These are phyloP conservation scores for Neosilurus hyrtlii DNA, from an alignment of 2,797 vertebrate species.

Conservation along the genomic window DNA sequence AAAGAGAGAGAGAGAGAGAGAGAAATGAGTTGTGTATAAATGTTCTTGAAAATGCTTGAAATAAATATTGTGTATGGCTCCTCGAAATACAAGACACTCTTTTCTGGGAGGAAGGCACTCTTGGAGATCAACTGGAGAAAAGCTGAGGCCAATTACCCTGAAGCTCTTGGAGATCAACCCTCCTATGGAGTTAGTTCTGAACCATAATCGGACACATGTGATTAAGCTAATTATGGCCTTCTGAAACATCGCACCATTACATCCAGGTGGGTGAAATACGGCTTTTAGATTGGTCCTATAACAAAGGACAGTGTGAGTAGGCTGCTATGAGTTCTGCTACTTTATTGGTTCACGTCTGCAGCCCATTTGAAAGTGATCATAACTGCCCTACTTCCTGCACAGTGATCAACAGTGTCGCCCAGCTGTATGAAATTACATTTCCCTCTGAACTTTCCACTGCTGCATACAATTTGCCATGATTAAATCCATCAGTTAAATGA, in stretches of 20 bases:
- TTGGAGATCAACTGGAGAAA: not conserved
- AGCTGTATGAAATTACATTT: constrained; percentile 19
- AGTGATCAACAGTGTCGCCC: constrained; percentile 2
- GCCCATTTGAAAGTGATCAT: constrained; percentile 18
- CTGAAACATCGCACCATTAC: constrained; percentile 1
- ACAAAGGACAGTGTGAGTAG: constrained; percentile 24
- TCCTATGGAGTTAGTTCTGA: constrained; percentile 8
- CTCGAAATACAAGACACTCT: constrained; percentile 35
- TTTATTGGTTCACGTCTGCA: constrained; percentile 5
- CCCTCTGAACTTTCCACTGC: not conserved
- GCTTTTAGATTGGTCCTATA: not conserved
- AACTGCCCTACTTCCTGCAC: not conserved
- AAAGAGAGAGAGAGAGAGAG: not conserved
- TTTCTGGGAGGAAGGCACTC: constrained; percentile 26
- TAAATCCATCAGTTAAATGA: not conserved
- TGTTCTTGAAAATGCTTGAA: constrained; percentile 52
- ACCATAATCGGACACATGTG: constrained; percentile 37
- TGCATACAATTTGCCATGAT: constrained; percentile 11
- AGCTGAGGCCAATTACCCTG: not conserved
- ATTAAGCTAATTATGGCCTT: constrained; percentile 28
- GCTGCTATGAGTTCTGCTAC: constrained; percentile 16
- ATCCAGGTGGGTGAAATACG: constrained; percentile 21
- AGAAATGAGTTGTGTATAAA: constrained; percentile 22
- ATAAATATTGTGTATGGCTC: constrained; percentile 51
- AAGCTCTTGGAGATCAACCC: constrained; percentile 2